Evolutionary conservation across 1,140 invertebrate genomes (phyloP), one percentile per base, ranked within the genome.

Genomic region (Drosophila burlai): DNA sequence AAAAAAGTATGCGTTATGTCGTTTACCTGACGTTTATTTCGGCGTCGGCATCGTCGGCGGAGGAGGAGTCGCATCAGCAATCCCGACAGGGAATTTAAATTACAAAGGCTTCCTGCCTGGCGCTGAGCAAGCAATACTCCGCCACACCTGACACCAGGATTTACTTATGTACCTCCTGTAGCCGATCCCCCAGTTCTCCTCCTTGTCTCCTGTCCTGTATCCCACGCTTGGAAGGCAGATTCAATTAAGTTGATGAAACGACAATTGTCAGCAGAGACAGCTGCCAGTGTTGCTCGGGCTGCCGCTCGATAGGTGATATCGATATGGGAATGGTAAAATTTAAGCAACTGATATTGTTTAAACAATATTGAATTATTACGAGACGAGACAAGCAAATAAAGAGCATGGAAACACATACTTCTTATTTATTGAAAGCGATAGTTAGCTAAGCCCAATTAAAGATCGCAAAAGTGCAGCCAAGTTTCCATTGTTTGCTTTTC

Each of bases 201-300:
- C 16, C 64, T 29, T 21, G 29, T 26, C 42, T 26, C 31, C 18
- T 57, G 38, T 46, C 31, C 18, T 57, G 38, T 46, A 45, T 49
- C 40, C 31, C 24, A 11, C 47, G 69, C 60, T 46, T 36, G 74
- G 52, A 65, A 69, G 58, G 60, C 67, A 69, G 84, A 90, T 89
- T 85, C 85, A 89, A 89, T 89, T 89, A 85, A 81, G 61, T 79
- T 90, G 85, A 89, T 89, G 85, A 90, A 90, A 89, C 63, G 85
- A 89, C 78, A 85, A 85, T 85, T 89, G 84, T 57, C 68, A 47
- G 69, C 50, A 52, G 71, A 5, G 71, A 10, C 42, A 65, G 26
- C 50, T 47, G 15, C 10, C 42, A 58, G 47, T 40, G 49, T 1
- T 62, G 57, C 18, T 40, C 54, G 24, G 7, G 3, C 16, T 11